Percentiles rank a stretch among this genome's conserved stretches.
These are phyloP conservation scores for Eubucco bourcierii DNA, from an alignment of 2,113 vertebrate species.

Conservation along the genomic window DNA sequence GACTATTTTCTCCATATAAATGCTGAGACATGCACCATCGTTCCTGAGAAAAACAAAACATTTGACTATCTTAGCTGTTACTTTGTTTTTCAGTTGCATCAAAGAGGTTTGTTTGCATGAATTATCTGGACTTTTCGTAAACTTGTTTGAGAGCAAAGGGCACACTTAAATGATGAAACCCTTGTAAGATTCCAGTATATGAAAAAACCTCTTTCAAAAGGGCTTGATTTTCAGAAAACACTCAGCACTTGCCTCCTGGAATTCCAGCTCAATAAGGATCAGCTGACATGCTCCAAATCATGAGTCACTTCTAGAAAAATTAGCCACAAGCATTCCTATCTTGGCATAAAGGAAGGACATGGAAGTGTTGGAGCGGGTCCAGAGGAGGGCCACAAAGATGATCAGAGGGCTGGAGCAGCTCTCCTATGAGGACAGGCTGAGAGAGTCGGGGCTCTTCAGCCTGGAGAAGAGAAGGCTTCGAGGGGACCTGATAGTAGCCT, in stretches of 20 bases:
- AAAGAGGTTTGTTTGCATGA: not conserved
- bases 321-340: not conserved
- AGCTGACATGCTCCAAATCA: not conserved
- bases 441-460: too few relatives aligned
- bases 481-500: too few relatives aligned
- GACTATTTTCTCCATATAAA: not conserved
- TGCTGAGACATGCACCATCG: not conserved
- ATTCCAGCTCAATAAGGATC: not conserved
- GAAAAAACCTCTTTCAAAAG: not conserved
- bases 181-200: not conserved
- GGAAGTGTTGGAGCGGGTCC: too few relatives aligned
- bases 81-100: not conserved
- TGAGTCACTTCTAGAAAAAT: constrained; percentile 9
- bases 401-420: too few relatives aligned
- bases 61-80: not conserved
- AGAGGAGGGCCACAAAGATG: too few relatives aligned
- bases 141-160: not conserved
- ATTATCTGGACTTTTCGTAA: not conserved
- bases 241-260: not conserved
- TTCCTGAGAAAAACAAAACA: not conserved
- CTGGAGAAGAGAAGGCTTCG: too few relatives aligned
- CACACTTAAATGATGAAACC: not conserved
- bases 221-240: constrained; percentile 31
- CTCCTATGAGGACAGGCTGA: too few relatives aligned
- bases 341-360: too few relatives aligned